Conservation (phyloP, 2,888 invertebrate genomes). For the Tortrix viridana region DNA sequence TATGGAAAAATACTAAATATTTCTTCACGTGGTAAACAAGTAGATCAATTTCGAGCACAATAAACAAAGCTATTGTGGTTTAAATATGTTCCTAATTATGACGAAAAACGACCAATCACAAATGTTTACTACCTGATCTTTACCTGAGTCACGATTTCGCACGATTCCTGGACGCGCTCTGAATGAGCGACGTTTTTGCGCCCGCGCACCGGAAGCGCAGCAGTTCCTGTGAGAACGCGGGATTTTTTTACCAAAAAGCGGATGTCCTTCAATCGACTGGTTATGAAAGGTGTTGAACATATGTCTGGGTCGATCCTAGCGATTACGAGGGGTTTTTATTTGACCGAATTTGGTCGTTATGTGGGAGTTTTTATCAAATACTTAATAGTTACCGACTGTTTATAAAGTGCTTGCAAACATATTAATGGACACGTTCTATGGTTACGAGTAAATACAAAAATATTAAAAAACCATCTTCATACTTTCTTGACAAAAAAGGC, state of each 20-base stretch:
- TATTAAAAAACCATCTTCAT: too few species aligned
- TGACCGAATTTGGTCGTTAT: slow-evolving; percentile 24
- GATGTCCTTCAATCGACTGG: slow-evolving; percentile 83
- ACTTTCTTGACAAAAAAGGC: too few species aligned
- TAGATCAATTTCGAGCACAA: too few species aligned
- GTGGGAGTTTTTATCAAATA: too few species aligned
- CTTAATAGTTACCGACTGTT: too few species aligned
- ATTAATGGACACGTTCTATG: too few species aligned
- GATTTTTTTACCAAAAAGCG: slow-evolving; percentile 81
- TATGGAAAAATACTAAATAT: too few species aligned
- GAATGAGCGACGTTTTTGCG: slow-evolving; percentile 80
- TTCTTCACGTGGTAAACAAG: too few species aligned
- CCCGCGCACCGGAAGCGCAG: slow-evolving; percentile 79
- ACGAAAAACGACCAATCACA: neutral
- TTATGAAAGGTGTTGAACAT: slow-evolving; percentile 84
- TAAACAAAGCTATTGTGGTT: too few species aligned
- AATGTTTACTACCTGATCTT: slow-evolving; percentile 4
- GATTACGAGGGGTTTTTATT: slow-evolving; percentile 46
- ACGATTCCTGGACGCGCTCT: slow-evolving; percentile 31
- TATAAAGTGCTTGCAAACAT: too few species aligned
- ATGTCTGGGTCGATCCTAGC: slow-evolving; percentile 73
- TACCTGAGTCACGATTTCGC: slow-evolving; percentile 15
- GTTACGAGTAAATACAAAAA: too few species aligned
- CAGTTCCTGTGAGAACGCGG: slow-evolving; percentile 83
- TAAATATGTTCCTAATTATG: neutral